A percentile compares a stretch with the other conserved stretches of the same genome.
Conservation (phyloP, 2,797 vertebrate genomes). For the Pagetopsis macropterus region DNA sequence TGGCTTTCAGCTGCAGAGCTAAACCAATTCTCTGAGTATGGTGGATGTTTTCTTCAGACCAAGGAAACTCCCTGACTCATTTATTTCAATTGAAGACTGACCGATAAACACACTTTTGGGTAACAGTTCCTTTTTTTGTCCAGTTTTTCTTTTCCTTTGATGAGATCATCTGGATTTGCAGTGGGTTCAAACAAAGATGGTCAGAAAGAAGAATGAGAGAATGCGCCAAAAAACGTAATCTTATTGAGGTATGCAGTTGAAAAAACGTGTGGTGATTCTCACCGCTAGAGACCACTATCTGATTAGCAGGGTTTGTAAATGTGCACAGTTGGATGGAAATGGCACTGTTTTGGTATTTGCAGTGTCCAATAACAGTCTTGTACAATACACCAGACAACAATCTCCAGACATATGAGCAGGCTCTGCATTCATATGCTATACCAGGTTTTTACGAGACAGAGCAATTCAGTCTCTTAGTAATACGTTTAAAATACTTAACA, state of each 20-base stretch:
- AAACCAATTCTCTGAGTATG: background rate
- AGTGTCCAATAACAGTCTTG: background rate
- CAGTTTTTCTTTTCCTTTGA: too few relatives aligned
- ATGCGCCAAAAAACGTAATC: too few relatives aligned
- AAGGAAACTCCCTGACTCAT: background rate
- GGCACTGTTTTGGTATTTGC: background rate
- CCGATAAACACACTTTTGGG: background rate
- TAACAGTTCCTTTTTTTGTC: too few relatives aligned
- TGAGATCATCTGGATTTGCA: too few relatives aligned
- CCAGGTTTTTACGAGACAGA: background rate
- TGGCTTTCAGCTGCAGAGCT: background rate
- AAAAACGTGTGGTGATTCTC: too few relatives aligned
- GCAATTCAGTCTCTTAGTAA: background rate
- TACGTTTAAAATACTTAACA: too few relatives aligned
- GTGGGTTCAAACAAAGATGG: too few relatives aligned
- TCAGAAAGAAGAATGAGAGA: too few relatives aligned
- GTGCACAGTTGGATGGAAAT: background rate
- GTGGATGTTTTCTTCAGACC: background rate
- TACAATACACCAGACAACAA: background rate
- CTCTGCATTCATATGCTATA: background rate
- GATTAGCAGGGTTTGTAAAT: conserved; percentile 1
- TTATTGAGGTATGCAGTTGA: too few relatives aligned
- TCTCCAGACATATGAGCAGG: background rate
- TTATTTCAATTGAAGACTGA: background rate
- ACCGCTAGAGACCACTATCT: too few relatives aligned